phyloP scores from a whole-genome alignment of 2,797 vertebrate genomes.

The Echiichthys vipera region DNA sequence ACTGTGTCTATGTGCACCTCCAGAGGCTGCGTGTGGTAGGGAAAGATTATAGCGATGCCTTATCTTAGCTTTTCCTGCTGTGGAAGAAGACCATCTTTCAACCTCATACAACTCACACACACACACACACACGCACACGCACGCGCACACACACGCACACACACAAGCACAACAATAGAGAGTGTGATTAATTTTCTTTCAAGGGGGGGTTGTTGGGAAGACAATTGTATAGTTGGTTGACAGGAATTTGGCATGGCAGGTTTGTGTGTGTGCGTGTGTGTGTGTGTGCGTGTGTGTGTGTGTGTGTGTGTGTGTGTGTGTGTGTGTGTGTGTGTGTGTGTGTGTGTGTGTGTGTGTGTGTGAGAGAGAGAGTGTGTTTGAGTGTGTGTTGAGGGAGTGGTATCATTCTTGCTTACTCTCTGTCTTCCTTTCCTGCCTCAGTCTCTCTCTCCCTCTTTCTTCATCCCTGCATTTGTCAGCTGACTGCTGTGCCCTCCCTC shows the following conservation, averaged over 20 bases:
- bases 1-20: slow-evolving; percentile 28
- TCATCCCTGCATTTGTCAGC: slow-evolving; percentile 34
- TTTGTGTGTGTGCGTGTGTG: slow-evolving; percentile 29
- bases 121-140: slow-evolving; percentile 7
- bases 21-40: slow-evolving; percentile 42
- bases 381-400: slow-evolving; percentile 3
- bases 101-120: slow-evolving; percentile 24
- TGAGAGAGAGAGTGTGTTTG: slow-evolving; percentile 32
- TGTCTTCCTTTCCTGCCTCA: slow-evolving; percentile 2
- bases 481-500: slow-evolving; percentile 46
- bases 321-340: slow-evolving; percentile 23
- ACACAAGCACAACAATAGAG: slow-evolving; percentile 12
- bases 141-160: neutral
- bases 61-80: slow-evolving; percentile 66
- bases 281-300: slow-evolving; percentile 1
- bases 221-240: slow-evolving; percentile 49
- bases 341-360: slow-evolving; percentile 29
- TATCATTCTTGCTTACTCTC: slow-evolving; percentile 11
- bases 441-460: slow-evolving; percentile 13
- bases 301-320: slow-evolving; percentile 11
- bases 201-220: slow-evolving; percentile 17
- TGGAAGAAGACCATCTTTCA: slow-evolving; percentile 58
- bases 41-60: slow-evolving; percentile 67
- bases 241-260: slow-evolving; percentile 52
- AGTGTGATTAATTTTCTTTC: slow-evolving; percentile 49